Base-by-base conservation (phyloP, 1,140 invertebrate genomes). In the Pseudomyrmex dendroicus region DNA sequence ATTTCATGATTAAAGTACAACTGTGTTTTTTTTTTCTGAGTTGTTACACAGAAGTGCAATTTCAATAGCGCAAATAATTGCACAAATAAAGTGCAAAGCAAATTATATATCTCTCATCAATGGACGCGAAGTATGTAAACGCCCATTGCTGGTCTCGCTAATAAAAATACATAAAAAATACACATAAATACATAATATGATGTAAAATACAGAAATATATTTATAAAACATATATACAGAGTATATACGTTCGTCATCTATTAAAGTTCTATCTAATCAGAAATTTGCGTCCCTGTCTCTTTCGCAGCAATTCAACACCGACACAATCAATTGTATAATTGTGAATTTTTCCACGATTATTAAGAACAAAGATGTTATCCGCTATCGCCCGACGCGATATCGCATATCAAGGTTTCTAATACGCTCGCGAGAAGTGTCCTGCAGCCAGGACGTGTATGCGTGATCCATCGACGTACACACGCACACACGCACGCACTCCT, bases 311-410 rank as follows among this genome's bases (percentile, higher is more conserved):
- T 15, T 22, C 5, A 20, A 25, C 35, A 3, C 35, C 59, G 15
- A 35, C 46, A 10, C 8, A 50, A 10, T 20, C 20, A 10, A 12
- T 10, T 22, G 0, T 10, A 63, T 76, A 7, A 12, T 9, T 5
- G 57, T 5, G 22, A 10, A 59, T 50, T 80, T 80, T 70, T 70
- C 10, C n/a, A 8, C 20, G 48, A 48, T 70, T 72, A 59, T 72
- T 50, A 20, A 7, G 35, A 35, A 12, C 66, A 35, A 50, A 22
- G 35, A 57, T 10, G 52, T 66, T 56, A 46, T 66, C 20, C 9
- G 20, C 52, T 70, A 70, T n/a, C 54, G 15, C n/a, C 35, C 15
- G 15, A 70, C 44, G 68, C 44, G 22, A 22, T 68, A 35, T 2
- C n/a, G 46, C 22, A 15, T 57, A 67, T 70, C 54, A 57, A 67